These are phyloP conservation scores for Caenorhabditis latens DNA, from an alignment of 1,140 invertebrate genomes.

Conservation along the genomic window DNA sequence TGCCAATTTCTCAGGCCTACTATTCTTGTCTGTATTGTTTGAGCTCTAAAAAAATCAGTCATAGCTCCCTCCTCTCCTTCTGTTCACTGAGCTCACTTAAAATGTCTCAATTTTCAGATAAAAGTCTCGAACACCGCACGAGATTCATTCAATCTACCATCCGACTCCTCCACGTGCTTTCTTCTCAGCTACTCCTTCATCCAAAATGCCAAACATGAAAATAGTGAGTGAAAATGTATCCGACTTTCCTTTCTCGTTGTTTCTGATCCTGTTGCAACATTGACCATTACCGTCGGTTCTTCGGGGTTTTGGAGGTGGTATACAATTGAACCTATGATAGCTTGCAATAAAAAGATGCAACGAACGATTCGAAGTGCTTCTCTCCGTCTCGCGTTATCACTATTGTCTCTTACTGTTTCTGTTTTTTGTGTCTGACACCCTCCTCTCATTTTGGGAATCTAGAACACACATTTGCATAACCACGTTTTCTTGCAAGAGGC, in stretches of 20 bases:
- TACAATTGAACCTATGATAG: background rate
- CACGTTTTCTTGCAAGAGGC: background rate
- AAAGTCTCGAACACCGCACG: conserved; percentile 29
- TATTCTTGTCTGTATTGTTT: too few relatives aligned
- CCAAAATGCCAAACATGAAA: conserved; percentile 92
- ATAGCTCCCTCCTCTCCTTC: background rate
- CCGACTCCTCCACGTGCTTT: conserved; percentile 25
- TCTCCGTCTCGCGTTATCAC: background rate
- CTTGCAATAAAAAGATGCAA: background rate
- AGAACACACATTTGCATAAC: background rate
- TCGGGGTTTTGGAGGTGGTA: too few relatives aligned
- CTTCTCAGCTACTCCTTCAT: conserved; percentile 26
- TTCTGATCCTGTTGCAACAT: background rate
- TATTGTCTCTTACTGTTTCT: conserved; percentile 13
- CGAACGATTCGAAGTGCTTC: background rate
- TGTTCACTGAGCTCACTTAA: background rate
- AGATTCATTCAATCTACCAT: conserved; percentile 1
- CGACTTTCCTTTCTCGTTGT: background rate
- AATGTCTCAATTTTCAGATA: background rate
- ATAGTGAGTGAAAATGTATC: background rate
- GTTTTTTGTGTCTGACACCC: conserved; percentile 9
- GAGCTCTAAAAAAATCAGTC: too few relatives aligned
- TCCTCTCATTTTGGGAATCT: conserved; percentile 20
- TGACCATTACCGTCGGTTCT: too few relatives aligned
- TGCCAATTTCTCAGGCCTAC: too few relatives aligned